phyloP scores from a whole-genome alignment of 1,140 invertebrate genomes.

The Uloborus diversus region DNA sequence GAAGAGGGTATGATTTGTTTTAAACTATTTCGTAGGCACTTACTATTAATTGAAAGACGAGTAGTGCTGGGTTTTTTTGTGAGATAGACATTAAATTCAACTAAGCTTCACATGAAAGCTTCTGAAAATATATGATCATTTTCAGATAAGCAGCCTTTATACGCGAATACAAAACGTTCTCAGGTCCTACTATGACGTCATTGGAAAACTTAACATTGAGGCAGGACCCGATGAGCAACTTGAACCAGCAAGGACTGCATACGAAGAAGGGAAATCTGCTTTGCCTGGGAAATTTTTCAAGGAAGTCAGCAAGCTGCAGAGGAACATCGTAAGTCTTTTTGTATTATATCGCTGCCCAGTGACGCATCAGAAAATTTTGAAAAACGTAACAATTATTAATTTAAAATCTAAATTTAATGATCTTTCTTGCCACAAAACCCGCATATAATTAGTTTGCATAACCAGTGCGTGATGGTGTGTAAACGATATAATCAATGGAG shows the following conservation, averaged over 20 bases:
- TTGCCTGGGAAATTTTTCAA: conserved; percentile 35
- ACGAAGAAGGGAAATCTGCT: conserved; percentile 7
- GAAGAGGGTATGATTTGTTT: not conserved
- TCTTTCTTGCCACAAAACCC: no score
- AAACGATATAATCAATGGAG: no score
- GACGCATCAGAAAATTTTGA: no score
- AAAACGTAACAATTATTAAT: no score
- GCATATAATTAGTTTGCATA: no score
- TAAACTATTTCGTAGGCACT: not conserved
- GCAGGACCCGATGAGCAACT: conserved; percentile 21
- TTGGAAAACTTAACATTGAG: conserved; percentile 40
- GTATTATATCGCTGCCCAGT: no score
- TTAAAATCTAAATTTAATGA: no score
- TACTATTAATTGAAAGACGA: not conserved
- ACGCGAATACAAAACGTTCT: conserved; percentile 23
- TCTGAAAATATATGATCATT: not conserved
- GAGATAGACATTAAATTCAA: no score
- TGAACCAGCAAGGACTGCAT: conserved; percentile 11
- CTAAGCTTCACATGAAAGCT: not conserved
- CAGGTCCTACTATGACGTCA: conserved; percentile 29
- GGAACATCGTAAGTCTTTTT: conserved; percentile 25
- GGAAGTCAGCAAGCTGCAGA: conserved; percentile 12
- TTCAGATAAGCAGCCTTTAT: conserved; percentile 31
- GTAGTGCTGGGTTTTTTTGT: no score
- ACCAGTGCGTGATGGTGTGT: no score